Base-by-base conservation (phyloP, 2,113 vertebrate genomes). In the Leptocoma aspasia region DNA sequence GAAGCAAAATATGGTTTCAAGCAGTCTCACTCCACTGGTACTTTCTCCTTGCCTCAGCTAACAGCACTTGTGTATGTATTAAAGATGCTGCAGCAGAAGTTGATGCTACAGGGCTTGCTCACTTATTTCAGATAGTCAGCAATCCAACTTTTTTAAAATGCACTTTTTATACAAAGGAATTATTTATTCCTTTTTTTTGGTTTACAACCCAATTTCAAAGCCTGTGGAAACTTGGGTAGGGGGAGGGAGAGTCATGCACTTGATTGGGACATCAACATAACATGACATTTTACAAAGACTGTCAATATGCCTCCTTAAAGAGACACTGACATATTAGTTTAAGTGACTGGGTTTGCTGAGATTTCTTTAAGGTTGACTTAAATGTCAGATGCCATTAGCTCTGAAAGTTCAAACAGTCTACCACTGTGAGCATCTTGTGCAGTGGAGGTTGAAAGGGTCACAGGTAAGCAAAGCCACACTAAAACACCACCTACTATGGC, bases 351-450 rank as follows among this genome's bases (percentile, higher is more conserved):
- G 70, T 92, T 97, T 95, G 97, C 97, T 0, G 96, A 97, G 97
- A 96, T 97, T 96, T 97, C 96, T 96, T 97, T 96, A 80, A 97
- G 97, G 93, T 92, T 97, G 96, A 96, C 95, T 97, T 97, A 97
- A 96, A 97, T 97, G 97, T 97, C 97, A 98, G 95, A 93, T 96
- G 94, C 78, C 94, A 97, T 98, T 97, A 97, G 68, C 89, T 95
- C 83, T 95, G 81, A 84, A 97, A 97, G 92, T 95, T 97, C 94
- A 95, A 90, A 82, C 57, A 81, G 45, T 44, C 88, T 80, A 54
- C 82, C 57, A 81, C 92, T 54, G 82, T 30, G 81, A 95, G 86
- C 91, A 89, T 80, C 86, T 79, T 90, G 92, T 89, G 85, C 72
- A 56, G 53, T 37, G 35, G 78, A 88, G 94, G 95, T 87, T 97